Evolutionary conservation across 1,140 invertebrate genomes (phyloP).

Genomic region (Cecropterus lyciades): DNA sequence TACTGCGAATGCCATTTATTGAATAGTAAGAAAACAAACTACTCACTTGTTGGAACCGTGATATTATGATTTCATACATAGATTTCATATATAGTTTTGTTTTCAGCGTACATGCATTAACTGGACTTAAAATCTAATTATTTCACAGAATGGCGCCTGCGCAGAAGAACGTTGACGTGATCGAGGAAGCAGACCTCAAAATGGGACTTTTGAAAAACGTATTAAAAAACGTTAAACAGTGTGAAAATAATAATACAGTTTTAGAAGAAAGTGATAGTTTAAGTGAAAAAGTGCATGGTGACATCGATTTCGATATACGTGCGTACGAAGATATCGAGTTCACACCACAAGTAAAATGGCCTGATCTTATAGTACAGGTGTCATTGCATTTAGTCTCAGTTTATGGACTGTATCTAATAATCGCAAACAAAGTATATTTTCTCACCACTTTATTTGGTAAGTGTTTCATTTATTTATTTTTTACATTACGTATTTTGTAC

Average conservation of each 20-base stretch:
- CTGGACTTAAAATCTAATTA: conserved; percentile 35
- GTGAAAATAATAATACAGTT: conserved; percentile 59
- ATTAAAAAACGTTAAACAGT: conserved; percentile 42
- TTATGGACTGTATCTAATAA: conserved; percentile 88
- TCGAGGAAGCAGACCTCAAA: conserved; percentile 47
- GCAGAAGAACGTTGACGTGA: conserved; percentile 55
- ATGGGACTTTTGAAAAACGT: conserved; percentile 46
- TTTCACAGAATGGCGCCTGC: conserved; percentile 65
- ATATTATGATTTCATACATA: too few relatives aligned
- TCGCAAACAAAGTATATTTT: conserved; percentile 86
- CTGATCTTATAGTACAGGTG: conserved; percentile 87
- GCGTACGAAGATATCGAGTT: conserved; percentile 83
- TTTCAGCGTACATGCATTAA: too few relatives aligned
- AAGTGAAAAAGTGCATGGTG: conserved; percentile 53
- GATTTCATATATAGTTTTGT: too few relatives aligned
- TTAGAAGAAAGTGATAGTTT: conserved; percentile 39
- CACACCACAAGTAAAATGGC: conserved; percentile 87
- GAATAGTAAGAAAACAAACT: too few relatives aligned
- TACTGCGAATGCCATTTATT: too few relatives aligned
- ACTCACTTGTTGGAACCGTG: too few relatives aligned
- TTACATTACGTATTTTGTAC: not conserved
- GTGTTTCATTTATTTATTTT: conserved; percentile 54
- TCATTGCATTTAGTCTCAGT: conserved; percentile 88
- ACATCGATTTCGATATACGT: conserved; percentile 62
- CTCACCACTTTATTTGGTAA: conserved; percentile 90